A percentile compares a stretch with the other conserved stretches of the same genome.
Conservation (phyloP, 2,797 vertebrate species). For the Etheostoma perlongum region DNA sequence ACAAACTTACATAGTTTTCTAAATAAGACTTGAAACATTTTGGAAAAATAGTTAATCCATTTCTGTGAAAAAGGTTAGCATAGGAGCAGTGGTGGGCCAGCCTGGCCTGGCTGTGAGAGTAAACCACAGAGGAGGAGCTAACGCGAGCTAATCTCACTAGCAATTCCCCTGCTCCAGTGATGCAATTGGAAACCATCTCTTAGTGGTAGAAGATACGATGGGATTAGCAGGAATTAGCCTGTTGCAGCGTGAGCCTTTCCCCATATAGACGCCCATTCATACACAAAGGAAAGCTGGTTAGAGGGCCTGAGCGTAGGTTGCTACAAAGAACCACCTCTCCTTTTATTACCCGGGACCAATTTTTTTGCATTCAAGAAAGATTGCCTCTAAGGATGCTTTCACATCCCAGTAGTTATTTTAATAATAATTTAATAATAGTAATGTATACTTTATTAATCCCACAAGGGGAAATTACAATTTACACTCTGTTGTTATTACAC, state of each 20-base stretch:
- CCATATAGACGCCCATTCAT: constrained; percentile 84
- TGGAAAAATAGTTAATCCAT: constrained; percentile 69
- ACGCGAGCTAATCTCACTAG: constrained; percentile 80
- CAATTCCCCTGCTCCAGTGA: constrained; percentile 63
- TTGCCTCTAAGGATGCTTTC: not conserved
- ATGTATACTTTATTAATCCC: too few species aligned
- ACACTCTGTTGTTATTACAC: too few species aligned
- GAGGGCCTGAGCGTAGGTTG: constrained; percentile 20
- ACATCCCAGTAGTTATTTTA: not conserved
- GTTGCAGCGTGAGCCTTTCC: constrained; percentile 83
- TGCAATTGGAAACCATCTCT: constrained; percentile 73
- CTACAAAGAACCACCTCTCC: constrained; percentile 17
- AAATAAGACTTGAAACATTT: constrained; percentile 53
- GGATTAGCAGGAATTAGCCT: constrained; percentile 86
- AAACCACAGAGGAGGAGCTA: constrained; percentile 78
- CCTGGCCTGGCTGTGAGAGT: constrained; percentile 39
- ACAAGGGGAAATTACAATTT: too few species aligned
- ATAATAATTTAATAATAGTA: too few species aligned
- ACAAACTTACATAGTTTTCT: constrained; percentile 79
- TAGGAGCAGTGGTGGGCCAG: constrained; percentile 32
- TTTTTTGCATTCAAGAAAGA: constrained; percentile 5
- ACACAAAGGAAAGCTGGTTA: constrained; percentile 78
- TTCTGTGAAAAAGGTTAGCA: constrained; percentile 60
- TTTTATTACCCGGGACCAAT: constrained; percentile 24
- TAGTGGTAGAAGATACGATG: constrained; percentile 72